phyloP scores from a whole-genome alignment of 1,140 invertebrate species.

The Vanessa atalanta region DNA sequence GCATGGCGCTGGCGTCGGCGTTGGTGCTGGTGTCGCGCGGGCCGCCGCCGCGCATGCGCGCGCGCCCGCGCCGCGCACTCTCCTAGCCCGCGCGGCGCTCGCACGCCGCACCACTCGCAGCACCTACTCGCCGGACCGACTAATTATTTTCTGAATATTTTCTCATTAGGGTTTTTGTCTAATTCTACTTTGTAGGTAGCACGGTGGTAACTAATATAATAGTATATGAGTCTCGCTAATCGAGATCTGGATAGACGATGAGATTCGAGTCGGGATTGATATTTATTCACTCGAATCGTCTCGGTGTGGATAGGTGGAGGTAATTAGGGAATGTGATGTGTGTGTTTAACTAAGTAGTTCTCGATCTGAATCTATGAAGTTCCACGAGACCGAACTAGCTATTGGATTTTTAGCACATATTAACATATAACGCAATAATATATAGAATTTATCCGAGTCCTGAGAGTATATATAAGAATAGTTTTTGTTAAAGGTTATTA shows the following conservation, averaged over 20 bases:
- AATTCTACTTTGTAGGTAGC: background rate
- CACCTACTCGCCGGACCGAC: too few relatives aligned
- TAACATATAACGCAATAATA: slow-evolving; percentile 10
- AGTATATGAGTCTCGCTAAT: background rate
- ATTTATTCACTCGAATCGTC: background rate
- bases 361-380: slow-evolving; percentile 18
- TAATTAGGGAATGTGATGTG: background rate
- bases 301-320: slow-evolving; percentile 14
- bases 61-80: slow-evolving; percentile 79
- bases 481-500: slow-evolving; percentile 20
- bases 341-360: slow-evolving; percentile 23
- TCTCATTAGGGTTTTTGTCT: too few relatives aligned
- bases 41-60: slow-evolving; percentile 83
- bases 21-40: slow-evolving; percentile 86
- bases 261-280: background rate
- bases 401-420: background rate
- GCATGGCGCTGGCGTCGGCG: slow-evolving; percentile 87
- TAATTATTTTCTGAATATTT: too few relatives aligned
- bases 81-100: slow-evolving; percentile 42
- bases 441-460: slow-evolving; percentile 13
- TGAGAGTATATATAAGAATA: slow-evolving; percentile 14
- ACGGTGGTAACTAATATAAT: background rate
- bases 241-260: background rate
- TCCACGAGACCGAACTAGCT: background rate
- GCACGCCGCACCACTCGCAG: background rate